phyloP scores from a whole-genome alignment of 2,888 invertebrate genomes.

The Unio delphinus region DNA sequence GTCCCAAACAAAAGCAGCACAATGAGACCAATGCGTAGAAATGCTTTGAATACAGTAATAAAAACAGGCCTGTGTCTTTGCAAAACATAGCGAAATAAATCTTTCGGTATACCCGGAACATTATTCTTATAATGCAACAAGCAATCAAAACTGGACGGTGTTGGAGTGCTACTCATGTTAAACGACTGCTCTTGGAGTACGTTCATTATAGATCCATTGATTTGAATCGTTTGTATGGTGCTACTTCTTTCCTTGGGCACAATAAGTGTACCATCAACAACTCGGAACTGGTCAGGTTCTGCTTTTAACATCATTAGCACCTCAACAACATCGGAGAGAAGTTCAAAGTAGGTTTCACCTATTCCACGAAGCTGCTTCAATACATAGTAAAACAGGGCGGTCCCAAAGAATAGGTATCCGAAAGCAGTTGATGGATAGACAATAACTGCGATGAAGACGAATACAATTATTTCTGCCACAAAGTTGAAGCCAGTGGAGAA shows the following conservation, averaged over 20 bases:
- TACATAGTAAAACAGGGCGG: constrained; percentile 15
- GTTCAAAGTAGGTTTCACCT: constrained; percentile 15
- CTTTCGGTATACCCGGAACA: constrained; percentile 8
- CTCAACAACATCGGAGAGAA: constrained; percentile 20
- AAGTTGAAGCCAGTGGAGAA: constrained; percentile 19
- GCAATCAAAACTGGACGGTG: too few relatives aligned
- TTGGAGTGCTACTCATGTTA: too few relatives aligned
- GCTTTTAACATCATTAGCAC: constrained; percentile 4
- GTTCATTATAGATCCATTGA: too few relatives aligned
- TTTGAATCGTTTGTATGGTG: too few relatives aligned
- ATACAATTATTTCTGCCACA: constrained; percentile 13
- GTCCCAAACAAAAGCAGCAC: constrained; percentile 2
- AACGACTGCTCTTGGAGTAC: too few relatives aligned
- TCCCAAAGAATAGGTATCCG: constrained; percentile 22
- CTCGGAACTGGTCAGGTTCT: not conserved
- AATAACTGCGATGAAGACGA: constrained; percentile 18
- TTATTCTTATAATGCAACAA: constrained; percentile 6
- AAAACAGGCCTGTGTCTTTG: constrained; percentile 13
- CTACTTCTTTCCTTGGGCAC: not conserved
- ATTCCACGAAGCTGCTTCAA: constrained; percentile 7
- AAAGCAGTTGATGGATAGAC: constrained; percentile 20
- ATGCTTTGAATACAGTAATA: constrained; percentile 8
- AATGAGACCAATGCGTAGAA: constrained; percentile 12
- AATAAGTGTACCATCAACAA: constrained; percentile 8
- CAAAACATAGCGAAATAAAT: constrained; percentile 10